These are phyloP conservation scores for Liparis tanakae DNA, from an alignment of 2,797 vertebrate species.

Conservation along the genomic window DNA sequence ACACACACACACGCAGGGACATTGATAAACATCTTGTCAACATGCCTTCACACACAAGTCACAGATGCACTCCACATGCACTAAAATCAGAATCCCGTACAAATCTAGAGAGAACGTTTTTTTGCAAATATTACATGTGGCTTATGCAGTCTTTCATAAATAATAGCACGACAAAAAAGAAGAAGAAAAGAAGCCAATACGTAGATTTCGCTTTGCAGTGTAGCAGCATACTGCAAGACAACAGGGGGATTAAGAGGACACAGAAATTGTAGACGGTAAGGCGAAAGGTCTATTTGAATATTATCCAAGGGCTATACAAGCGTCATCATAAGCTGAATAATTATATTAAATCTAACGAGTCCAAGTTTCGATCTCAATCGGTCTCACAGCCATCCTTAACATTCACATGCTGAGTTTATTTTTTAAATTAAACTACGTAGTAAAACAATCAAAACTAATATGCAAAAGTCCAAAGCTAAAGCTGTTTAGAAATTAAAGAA, in stretches of 20 bases:
- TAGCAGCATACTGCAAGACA: conserved; percentile 64
- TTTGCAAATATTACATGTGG: conserved; percentile 73
- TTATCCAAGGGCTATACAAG: conserved; percentile 84
- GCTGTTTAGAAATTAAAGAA: conserved; percentile 64
- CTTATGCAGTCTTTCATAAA: conserved; percentile 79
- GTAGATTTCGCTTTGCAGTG: conserved; percentile 76
- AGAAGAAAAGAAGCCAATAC: conserved; percentile 52
- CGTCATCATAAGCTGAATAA: conserved; percentile 68
- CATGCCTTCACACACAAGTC: conserved; percentile 67
- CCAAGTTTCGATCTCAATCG: conserved; percentile 67
- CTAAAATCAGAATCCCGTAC: conserved; percentile 61
- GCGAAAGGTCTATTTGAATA: conserved; percentile 71
- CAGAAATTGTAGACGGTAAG: conserved; percentile 55
- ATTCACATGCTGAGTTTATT: conserved; percentile 54
- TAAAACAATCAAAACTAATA: conserved; percentile 83
- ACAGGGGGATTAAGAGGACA: conserved; percentile 60
- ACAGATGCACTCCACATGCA: conserved; percentile 72
- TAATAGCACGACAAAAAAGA: conserved; percentile 66
- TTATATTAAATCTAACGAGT: conserved; percentile 67
- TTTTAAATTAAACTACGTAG: conserved; percentile 60
- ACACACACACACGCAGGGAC: conserved; percentile 45
- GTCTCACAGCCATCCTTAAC: conserved; percentile 64
- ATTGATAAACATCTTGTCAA: conserved; percentile 63
- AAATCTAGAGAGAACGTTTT: conserved; percentile 52
- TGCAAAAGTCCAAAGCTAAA: conserved; percentile 81